These are phyloP conservation scores for Formica selysi DNA, from an alignment of 1,140 invertebrate species.

Conservation along the genomic window DNA sequence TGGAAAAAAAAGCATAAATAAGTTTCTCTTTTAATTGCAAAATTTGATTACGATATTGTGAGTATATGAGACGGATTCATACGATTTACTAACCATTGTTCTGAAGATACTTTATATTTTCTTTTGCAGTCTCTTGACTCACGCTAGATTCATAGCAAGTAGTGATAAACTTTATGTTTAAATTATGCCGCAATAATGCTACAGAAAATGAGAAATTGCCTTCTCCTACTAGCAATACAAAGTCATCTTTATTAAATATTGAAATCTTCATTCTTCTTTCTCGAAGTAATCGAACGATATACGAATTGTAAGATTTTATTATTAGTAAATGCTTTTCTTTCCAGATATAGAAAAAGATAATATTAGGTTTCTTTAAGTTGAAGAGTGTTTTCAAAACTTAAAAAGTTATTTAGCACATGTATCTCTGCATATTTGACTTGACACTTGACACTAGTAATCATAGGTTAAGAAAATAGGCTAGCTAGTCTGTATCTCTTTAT, in stretches of 20 bases:
- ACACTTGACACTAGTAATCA: no score
- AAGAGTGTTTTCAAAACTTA: no score
- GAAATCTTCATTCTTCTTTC: conserved; percentile 75
- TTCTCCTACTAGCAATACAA: conserved; percentile 86
- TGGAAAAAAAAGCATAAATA: conserved; percentile 81
- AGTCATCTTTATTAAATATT: conserved; percentile 78
- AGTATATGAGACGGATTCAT: neutral
- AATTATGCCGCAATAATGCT: conserved; percentile 80
- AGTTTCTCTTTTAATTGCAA: conserved; percentile 1
- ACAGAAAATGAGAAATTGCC: conserved; percentile 88
- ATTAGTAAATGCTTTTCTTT: conserved; percentile 49
- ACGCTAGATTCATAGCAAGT: conserved; percentile 80
- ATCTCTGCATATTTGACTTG: no score
- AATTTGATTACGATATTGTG: neutral
- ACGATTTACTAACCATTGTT: conserved; percentile 79
- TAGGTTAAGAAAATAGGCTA: conserved; percentile 22
- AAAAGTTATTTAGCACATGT: no score
- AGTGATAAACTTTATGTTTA: conserved; percentile 76
- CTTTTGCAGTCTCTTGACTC: conserved; percentile 69
- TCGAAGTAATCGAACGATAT: neutral
- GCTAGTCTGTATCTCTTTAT: neutral
- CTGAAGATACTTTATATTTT: conserved; percentile 80
- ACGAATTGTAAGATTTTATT: neutral
- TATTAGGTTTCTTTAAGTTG: no score
- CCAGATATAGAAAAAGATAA: neutral